These are phyloP conservation scores for Oceanodroma tethys DNA, from an alignment of 2,113 vertebrate genomes.

Conservation along the genomic window DNA sequence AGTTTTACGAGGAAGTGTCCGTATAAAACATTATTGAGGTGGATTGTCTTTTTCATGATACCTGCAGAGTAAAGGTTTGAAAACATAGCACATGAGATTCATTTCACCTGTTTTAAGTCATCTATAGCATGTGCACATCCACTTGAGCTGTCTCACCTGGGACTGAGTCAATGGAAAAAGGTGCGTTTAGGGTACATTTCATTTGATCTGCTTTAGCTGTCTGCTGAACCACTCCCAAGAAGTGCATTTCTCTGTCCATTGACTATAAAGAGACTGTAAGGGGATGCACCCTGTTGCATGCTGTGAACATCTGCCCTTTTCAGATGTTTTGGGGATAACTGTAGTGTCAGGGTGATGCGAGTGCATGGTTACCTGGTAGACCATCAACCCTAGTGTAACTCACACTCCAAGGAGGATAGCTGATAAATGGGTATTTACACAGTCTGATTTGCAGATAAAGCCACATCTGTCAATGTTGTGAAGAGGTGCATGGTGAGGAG, in stretches of 20 bases:
- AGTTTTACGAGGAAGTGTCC: not conserved
- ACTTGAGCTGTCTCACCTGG: not conserved
- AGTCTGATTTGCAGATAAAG: not conserved
- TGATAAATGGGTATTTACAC: not conserved
- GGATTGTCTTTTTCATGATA: not conserved
- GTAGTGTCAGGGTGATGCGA: not conserved
- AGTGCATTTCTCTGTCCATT: not conserved
- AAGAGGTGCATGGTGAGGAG: not conserved
- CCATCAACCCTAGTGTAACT: not conserved
- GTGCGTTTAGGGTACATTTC: not conserved
- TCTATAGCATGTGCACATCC: rapidly evolving
- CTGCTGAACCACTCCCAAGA: not conserved
- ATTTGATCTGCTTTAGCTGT: not conserved
- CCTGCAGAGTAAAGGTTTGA: not conserved
- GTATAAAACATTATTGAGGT: not conserved
- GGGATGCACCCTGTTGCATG: not conserved
- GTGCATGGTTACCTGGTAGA: not conserved
- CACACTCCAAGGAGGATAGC: rapidly evolving
- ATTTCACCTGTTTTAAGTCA: not conserved
- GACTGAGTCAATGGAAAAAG: not conserved
- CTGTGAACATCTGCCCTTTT: not conserved
- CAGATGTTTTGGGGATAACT: not conserved
- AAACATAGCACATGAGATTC: not conserved
- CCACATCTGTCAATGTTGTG: not conserved
- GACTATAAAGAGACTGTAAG: not conserved